These are phyloP conservation scores for Oscheius sp. DNA, from an alignment of 2,888 invertebrate genomes.

Conservation along the genomic window DNA sequence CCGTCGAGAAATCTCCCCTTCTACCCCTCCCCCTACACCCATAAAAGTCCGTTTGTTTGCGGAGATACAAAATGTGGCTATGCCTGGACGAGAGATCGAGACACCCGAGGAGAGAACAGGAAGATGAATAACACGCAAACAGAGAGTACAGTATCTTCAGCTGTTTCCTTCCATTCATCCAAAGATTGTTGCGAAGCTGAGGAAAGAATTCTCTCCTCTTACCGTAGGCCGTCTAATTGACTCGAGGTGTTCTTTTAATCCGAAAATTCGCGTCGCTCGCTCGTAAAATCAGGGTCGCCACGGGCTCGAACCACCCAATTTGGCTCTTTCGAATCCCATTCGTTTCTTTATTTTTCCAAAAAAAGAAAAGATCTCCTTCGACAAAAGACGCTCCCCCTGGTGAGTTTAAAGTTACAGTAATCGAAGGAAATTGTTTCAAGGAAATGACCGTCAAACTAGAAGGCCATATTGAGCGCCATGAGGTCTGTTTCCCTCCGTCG, in stretches of 20 bases:
- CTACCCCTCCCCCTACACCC: conserved; percentile 1
- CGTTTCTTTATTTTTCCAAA: too few relatives aligned
- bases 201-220: background rate
- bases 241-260: conserved; percentile 32
- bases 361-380: too few relatives aligned
- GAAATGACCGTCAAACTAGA: too few relatives aligned
- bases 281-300: conserved; percentile 24
- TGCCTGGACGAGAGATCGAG: background rate
- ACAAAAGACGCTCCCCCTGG: too few relatives aligned
- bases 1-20: conserved; percentile 1
- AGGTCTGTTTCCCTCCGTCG: background rate
- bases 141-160: conserved; percentile 16
- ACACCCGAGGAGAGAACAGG: background rate
- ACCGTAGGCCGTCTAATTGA: conserved; percentile 24
- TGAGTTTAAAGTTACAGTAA: too few relatives aligned
- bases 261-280: conserved; percentile 26
- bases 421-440: too few relatives aligned
- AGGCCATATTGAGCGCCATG: too few relatives aligned
- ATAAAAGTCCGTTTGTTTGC: conserved; percentile 31
- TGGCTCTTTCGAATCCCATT: too few relatives aligned
- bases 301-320: background rate
- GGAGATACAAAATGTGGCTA: conserved; percentile 27
- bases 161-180: conserved; percentile 11
- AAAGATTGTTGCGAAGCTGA: background rate
- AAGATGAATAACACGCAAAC: conserved; percentile 25